These are phyloP conservation scores for Pseudochirops cupreus DNA, from an alignment of 2,797 vertebrate genomes.

Conservation along the genomic window DNA sequence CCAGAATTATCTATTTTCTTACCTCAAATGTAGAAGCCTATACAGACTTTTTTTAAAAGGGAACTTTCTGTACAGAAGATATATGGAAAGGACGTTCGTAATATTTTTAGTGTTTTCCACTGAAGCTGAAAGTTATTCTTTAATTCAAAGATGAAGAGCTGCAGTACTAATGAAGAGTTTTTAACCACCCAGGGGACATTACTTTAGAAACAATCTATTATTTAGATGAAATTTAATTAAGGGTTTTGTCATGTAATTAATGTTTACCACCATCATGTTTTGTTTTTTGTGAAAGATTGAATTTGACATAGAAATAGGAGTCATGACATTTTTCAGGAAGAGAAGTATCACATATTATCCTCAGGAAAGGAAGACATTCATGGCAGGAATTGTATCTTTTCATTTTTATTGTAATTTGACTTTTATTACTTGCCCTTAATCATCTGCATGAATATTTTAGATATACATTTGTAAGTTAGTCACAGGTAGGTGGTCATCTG, in stretches of 20 bases:
- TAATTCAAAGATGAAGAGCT: slow-evolving; percentile 65
- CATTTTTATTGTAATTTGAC: neutral
- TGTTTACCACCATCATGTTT: slow-evolving; percentile 62
- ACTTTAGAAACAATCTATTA: slow-evolving; percentile 65
- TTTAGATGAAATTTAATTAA: slow-evolving; percentile 71
- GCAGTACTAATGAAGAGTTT: slow-evolving; percentile 58
- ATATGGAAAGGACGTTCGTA: slow-evolving; percentile 18
- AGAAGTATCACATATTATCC: slow-evolving; percentile 9
- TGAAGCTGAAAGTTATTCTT: slow-evolving; percentile 68
- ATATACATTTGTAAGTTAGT: neutral
- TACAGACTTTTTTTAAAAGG: slow-evolving; percentile 44
- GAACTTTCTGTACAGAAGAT: slow-evolving; percentile 48
- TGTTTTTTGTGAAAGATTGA: slow-evolving; percentile 57
- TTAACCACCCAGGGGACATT: slow-evolving; percentile 47
- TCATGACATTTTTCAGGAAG: slow-evolving; percentile 19
- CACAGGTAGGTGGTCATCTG: neutral
- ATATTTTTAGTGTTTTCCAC: slow-evolving; percentile 56
- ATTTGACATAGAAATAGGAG: slow-evolving; percentile 54
- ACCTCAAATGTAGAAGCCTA: slow-evolving; percentile 7
- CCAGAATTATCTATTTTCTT: slow-evolving; percentile 40
- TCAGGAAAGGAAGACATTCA: neutral
- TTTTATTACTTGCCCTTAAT: neutral
- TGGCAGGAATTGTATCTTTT: neutral
- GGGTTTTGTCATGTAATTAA: slow-evolving; percentile 57
- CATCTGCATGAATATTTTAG: neutral